Conservation (phyloP, 2,888 invertebrate species). For the Ommatoiulus sabulosus region DNA sequence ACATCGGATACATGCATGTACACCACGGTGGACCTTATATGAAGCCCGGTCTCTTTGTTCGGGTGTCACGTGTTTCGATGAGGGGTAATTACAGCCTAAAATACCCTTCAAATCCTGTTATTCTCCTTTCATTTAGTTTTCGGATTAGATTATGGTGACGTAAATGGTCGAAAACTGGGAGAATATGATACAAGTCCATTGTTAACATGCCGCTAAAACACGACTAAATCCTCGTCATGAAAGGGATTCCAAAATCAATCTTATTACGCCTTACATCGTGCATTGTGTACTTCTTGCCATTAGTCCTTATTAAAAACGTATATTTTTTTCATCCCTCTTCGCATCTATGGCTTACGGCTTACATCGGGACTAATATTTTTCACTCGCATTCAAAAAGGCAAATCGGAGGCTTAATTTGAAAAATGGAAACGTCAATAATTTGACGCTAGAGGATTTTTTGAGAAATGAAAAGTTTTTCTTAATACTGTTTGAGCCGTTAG, state of each 20-base stretch:
- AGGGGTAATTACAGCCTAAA: conserved; percentile 49
- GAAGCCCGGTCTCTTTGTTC: conserved; percentile 49
- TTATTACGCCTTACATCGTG: not conserved
- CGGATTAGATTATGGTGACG: conserved; percentile 54
- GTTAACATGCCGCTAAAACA: not conserved
- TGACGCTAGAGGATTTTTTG: not conserved
- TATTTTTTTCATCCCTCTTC: not conserved
- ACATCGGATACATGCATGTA: not conserved
- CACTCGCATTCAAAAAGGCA: not conserved
- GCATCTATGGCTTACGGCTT: not conserved
- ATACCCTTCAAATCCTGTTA: conserved; percentile 55
- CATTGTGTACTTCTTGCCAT: not conserved
- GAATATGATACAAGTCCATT: conserved; percentile 27
- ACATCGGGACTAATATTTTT: not conserved
- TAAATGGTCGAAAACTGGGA: conserved; percentile 42
- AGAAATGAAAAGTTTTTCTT: not conserved
- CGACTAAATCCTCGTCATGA: conserved; percentile 34
- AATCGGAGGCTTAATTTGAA: not conserved
- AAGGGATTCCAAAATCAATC: conserved; percentile 36
- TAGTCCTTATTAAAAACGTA: not conserved
- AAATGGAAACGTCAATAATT: not conserved
- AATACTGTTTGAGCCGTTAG: not conserved
- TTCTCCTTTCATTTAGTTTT: conserved; percentile 53
- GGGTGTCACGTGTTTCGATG: conserved; percentile 51
- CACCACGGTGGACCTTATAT: too few species aligned